Percentiles rank a stretch among this genome's conserved stretches.
Evolutionary conservation across 2,888 invertebrate species (phyloP).

Genomic region (Torymus aiolomorphi): DNA sequence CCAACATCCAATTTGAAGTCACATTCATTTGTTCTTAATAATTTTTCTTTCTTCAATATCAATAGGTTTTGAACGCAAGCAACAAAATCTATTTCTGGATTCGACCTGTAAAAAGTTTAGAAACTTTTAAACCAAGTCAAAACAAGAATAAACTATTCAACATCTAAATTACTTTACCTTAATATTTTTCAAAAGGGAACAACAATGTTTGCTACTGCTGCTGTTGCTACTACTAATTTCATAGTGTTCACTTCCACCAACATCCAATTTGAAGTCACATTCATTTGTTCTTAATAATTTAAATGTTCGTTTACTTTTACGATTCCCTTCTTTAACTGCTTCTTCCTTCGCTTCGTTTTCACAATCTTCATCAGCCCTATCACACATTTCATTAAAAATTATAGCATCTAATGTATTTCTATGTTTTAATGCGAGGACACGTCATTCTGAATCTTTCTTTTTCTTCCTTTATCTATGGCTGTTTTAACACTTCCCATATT

Average conservation of each 20-base stretch:
- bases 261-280: conserved; percentile 82
- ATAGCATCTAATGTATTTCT: conserved; percentile 72
- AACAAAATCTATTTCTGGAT: too few relatives aligned
- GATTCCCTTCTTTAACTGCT: conserved; percentile 74
- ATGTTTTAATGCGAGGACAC: conserved; percentile 57
- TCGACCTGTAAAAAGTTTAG: too few relatives aligned
- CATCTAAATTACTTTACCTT: too few relatives aligned
- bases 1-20: too few relatives aligned
- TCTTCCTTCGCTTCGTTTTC: conserved; percentile 67
- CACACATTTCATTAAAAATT: conserved; percentile 72
- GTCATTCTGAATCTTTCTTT: conserved; percentile 16
- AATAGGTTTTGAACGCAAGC: too few relatives aligned
- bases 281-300: conserved; percentile 83
- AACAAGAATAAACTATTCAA: too few relatives aligned
- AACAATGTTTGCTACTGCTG: background rate
- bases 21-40: too few relatives aligned
- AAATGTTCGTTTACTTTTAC: conserved; percentile 80
- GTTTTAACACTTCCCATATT: conserved; percentile 6
- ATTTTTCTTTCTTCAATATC: too few relatives aligned
- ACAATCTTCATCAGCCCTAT: conserved; percentile 70
- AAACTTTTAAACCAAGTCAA: too few relatives aligned
- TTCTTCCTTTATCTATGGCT: conserved; percentile 19
- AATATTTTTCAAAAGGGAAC: too few relatives aligned
- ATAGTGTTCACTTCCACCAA: conserved; percentile 72
- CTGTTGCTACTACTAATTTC: conserved; percentile 46